Evolutionary conservation across 1,140 invertebrate species (phyloP).

Genomic region (Aleiodes sp.): DNA sequence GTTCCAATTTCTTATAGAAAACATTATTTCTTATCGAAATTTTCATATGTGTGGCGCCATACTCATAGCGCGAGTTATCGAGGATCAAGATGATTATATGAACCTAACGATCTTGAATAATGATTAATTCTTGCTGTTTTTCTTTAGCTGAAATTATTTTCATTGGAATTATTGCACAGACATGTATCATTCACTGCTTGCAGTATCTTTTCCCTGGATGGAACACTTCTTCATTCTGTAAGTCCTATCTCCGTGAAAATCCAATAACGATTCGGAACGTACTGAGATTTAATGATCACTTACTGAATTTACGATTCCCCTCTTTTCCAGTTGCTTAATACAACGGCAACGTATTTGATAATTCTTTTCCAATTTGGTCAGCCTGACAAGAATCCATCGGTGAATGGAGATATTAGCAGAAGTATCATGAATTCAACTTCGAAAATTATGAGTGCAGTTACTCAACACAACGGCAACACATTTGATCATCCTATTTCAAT

Average conservation of each 20-base stretch:
- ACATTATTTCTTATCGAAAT: no score
- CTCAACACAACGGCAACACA: neutral
- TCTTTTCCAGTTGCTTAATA: neutral
- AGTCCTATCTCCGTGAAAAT: no score
- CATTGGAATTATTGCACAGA: constrained; percentile 67
- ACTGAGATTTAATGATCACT: neutral
- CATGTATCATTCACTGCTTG: constrained; percentile 68
- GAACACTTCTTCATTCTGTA: constrained; percentile 70
- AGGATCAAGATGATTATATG: no score
- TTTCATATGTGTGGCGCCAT: no score
- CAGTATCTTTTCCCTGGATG: constrained; percentile 68
- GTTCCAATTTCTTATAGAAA: no score
- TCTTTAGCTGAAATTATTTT: constrained; percentile 66
- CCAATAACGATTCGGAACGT: neutral
- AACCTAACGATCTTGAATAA: no score
- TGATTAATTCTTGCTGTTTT: no score
- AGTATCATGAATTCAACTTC: no score
- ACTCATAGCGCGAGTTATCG: no score
- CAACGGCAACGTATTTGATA: neutral
- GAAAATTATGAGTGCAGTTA: no score
- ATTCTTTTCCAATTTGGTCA: neutral
- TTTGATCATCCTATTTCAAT: neutral
- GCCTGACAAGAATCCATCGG: neutral
- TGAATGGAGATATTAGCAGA: no score
- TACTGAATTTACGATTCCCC: no score